These are phyloP conservation scores for Pseudomyrmex cubaensis DNA, from an alignment of 1,140 invertebrate species.

Conservation along the genomic window DNA sequence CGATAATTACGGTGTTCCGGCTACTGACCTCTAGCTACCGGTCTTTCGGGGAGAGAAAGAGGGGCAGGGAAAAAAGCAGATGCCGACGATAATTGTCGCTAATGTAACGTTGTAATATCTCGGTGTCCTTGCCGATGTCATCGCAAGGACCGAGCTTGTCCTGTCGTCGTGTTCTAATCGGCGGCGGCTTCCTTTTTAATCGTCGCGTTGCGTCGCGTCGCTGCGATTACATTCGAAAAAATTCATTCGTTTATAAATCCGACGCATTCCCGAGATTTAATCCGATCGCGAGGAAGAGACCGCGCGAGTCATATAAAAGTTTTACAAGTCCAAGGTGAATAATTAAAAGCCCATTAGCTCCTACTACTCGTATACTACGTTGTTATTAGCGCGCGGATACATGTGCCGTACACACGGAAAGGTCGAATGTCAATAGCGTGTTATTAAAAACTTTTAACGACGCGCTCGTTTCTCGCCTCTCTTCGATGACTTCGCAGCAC, in stretches of 20 bases:
- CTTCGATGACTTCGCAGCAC: not conserved
- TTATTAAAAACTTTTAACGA: conserved; percentile 36
- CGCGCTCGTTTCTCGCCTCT: not conserved
- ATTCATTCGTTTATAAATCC: not conserved
- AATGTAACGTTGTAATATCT: conserved; percentile 56
- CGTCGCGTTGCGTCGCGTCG: not conserved
- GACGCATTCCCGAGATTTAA: not conserved
- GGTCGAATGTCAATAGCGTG: conserved; percentile 21
- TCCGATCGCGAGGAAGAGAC: not conserved
- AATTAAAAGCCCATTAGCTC: conserved; percentile 50
- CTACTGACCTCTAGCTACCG: conserved; percentile 72
- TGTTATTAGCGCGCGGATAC: conserved; percentile 29
- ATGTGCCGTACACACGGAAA: not conserved
- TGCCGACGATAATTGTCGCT: conserved; percentile 40
- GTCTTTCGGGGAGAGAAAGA: conserved; percentile 51
- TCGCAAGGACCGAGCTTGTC: not conserved
- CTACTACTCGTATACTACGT: not conserved
- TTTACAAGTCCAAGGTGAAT: conserved; percentile 43
- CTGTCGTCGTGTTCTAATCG: not conserved
- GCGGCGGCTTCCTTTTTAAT: not conserved
- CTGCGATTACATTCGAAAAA: not conserved
- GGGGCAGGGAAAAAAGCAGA: not conserved
- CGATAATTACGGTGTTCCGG: conserved; percentile 73
- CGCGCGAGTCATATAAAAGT: not conserved
- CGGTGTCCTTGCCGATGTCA: conserved; percentile 45